These are phyloP conservation scores for Carpatolechia fugitivella DNA, from an alignment of 2,888 invertebrate species.

Conservation along the genomic window DNA sequence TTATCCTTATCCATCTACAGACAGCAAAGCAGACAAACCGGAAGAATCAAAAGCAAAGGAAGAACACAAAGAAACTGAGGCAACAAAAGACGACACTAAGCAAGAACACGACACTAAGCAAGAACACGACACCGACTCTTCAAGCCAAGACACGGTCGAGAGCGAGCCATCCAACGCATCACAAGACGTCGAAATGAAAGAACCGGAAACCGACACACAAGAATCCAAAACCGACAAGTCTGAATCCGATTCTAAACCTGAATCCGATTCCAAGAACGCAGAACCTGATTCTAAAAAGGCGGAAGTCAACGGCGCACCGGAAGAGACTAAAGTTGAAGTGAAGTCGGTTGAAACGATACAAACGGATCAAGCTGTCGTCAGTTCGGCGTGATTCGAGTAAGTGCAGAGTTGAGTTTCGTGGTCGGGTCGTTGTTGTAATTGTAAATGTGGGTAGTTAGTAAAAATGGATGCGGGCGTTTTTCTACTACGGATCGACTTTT, in stretches of 20 bases:
- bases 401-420: constrained; percentile 30
- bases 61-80: constrained; percentile 25
- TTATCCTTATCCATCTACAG: constrained; percentile 26
- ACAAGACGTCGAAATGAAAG: constrained; percentile 33
- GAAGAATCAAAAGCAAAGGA: constrained; percentile 31
- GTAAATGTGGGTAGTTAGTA: background rate
- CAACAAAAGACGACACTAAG: constrained; percentile 27
- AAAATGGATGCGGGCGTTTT: too few species aligned
- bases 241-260: too few species aligned
- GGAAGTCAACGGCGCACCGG: constrained; percentile 46
- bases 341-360: constrained; percentile 40
- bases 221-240: background rate
- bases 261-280: background rate
- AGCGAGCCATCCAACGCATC: constrained; percentile 26
- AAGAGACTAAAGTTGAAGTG: constrained; percentile 28
- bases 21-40: constrained; percentile 37
- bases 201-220: background rate
- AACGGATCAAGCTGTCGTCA: constrained; percentile 38
- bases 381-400: constrained; percentile 48
- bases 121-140: constrained; percentile 56
- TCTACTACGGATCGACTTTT: background rate
- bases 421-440: background rate
- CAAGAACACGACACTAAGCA: too few species aligned
- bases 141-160: constrained; percentile 51
- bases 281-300: background rate